Conservation (phyloP, 2,888 invertebrate genomes). For the Cistogaster globosa region DNA sequence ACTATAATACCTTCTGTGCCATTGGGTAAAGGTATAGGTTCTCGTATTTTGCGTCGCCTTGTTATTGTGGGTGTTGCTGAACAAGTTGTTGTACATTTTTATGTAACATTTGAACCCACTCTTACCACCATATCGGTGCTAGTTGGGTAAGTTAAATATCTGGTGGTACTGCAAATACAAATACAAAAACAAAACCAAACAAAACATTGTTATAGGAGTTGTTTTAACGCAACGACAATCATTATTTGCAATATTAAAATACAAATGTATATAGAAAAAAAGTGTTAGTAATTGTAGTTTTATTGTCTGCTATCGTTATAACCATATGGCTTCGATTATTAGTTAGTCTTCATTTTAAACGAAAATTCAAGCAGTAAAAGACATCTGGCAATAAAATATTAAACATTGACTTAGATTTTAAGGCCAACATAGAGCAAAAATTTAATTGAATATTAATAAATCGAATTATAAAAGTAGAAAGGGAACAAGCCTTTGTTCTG, state of each 20-base stretch:
- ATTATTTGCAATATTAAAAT: slow-evolving; percentile 1
- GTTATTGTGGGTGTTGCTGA: slow-evolving; percentile 94
- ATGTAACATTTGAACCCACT: slow-evolving; percentile 93
- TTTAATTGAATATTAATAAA: too few relatives aligned
- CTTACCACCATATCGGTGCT: slow-evolving; percentile 93
- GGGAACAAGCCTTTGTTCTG: too few relatives aligned
- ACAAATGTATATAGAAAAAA: background rate
- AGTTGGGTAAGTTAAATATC: slow-evolving; percentile 93
- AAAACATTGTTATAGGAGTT: slow-evolving; percentile 63
- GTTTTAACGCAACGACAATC: slow-evolving; percentile 19
- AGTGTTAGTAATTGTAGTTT: slow-evolving; percentile 10
- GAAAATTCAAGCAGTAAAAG: too few relatives aligned
- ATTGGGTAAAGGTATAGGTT: slow-evolving; percentile 87
- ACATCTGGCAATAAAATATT: too few relatives aligned
- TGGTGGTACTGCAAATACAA: slow-evolving; percentile 87
- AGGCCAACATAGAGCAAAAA: too few relatives aligned
- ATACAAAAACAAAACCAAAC: slow-evolving; percentile 20
- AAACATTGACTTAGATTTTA: too few relatives aligned
- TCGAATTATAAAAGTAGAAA: too few relatives aligned
- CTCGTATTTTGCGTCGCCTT: slow-evolving; percentile 93
- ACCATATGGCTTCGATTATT: slow-evolving; percentile 62
- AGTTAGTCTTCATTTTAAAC: too few relatives aligned
- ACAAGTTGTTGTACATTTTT: slow-evolving; percentile 93
- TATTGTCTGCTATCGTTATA: slow-evolving; percentile 7
- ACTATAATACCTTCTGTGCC: slow-evolving; percentile 90